Percentiles rank a stretch among this genome's conserved stretches.
These are phyloP conservation scores for Psilopogon haemacephalus DNA, from an alignment of 2,113 vertebrate genomes.

Conservation along the genomic window DNA sequence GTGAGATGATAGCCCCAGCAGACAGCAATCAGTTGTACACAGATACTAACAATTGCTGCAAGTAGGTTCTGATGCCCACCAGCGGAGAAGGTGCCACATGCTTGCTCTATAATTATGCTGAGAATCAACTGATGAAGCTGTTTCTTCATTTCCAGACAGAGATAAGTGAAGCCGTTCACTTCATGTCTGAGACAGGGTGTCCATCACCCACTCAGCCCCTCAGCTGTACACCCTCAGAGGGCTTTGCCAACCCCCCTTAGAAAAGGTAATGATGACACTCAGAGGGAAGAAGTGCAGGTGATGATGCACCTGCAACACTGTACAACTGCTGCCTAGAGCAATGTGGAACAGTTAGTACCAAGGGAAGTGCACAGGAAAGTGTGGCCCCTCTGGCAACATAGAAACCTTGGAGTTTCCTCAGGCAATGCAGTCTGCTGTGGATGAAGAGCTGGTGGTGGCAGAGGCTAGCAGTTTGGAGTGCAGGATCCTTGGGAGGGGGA, in stretches of 20 bases:
- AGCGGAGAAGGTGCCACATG: not conserved
- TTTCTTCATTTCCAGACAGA: not conserved
- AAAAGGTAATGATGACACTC: not conserved
- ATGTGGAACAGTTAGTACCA: accelerated
- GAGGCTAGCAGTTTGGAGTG: accelerated
- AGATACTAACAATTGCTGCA: constrained; percentile 10
- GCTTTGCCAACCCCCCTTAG: not conserved
- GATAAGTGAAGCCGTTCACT: not conserved
- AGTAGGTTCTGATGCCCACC: not conserved
- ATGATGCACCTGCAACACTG: accelerated
- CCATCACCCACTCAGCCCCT: not conserved
- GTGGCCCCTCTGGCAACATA: not conserved
- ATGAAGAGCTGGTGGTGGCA: not conserved
- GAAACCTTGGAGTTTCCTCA: not conserved
- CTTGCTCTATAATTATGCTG: not conserved
- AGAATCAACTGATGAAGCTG: not conserved
- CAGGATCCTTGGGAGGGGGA: not conserved
- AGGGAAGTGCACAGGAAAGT: accelerated
- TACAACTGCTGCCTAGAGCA: not conserved
- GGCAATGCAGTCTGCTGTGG: not conserved
- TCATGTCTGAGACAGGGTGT: not conserved
- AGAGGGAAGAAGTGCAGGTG: not conserved
- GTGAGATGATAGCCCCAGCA: constrained; percentile 60
- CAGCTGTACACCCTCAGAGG: not conserved
- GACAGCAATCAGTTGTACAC: constrained; percentile 36